Percentiles rank a stretch among this genome's conserved stretches.
Conservation (phyloP, 1,140 invertebrate genomes). For the Anagrus nilaparvatae region DNA sequence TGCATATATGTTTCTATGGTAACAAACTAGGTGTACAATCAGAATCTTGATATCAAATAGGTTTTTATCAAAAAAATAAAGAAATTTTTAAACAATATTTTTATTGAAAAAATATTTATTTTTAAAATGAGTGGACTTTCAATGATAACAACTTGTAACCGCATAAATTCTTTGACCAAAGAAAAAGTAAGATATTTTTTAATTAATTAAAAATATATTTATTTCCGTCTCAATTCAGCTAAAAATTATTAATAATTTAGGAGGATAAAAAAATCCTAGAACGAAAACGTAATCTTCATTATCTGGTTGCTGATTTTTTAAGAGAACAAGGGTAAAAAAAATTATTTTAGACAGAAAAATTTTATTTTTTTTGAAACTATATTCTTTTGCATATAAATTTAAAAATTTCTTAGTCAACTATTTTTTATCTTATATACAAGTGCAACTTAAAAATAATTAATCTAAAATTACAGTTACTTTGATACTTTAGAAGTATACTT, state of each 20-base stretch:
- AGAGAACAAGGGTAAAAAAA: slow-evolving; percentile 54
- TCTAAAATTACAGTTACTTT: too few species aligned
- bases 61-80: too few species aligned
- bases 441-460: slow-evolving; percentile 2
- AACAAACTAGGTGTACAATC: too few species aligned
- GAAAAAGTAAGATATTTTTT: slow-evolving; percentile 22
- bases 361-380: too few species aligned
- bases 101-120: not conserved
- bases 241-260: slow-evolving; percentile 26
- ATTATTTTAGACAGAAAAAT: too few species aligned
- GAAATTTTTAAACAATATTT: not conserved
- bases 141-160: slow-evolving; percentile 10
- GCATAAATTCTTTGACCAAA: slow-evolving; percentile 5
- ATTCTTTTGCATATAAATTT: too few species aligned
- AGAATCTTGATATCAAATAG: too few species aligned
- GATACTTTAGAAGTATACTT: slow-evolving; percentile 50
- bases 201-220: too few species aligned
- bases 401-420: too few species aligned
- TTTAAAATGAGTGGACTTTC: slow-evolving; percentile 17
- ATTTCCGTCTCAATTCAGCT: too few species aligned
- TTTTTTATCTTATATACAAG: slow-evolving; percentile 4
- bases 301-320: slow-evolving; percentile 68
- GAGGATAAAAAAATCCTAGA: slow-evolving; percentile 50
- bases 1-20: too few species aligned
- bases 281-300: slow-evolving; percentile 63